phyloP scores from a whole-genome alignment of 1,140 invertebrate species.

The Rhysida immarginata region DNA sequence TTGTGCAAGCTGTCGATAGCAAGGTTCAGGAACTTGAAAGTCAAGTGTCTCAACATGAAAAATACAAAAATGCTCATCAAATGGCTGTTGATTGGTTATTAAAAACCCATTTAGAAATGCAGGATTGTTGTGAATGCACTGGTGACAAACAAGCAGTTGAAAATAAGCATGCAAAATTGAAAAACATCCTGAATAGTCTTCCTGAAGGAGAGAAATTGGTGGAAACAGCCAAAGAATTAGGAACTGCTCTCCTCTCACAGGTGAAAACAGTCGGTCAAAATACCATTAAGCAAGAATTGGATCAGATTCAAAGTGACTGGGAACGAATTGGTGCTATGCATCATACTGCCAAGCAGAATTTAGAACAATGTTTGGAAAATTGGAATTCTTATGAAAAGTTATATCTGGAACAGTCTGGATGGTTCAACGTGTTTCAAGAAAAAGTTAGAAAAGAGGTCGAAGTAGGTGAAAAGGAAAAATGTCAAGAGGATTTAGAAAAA shows the following conservation, averaged over 20 bases:
- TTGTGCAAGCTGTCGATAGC: conserved; percentile 34
- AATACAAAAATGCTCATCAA: conserved; percentile 63
- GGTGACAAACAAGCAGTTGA: conserved; percentile 59
- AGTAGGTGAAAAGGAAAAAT: conserved; percentile 62
- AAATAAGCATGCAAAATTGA: conserved; percentile 53
- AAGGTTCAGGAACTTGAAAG: conserved; percentile 44
- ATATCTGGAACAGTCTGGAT: conserved; percentile 55
- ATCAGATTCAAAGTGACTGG: conserved; percentile 71
- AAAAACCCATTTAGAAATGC: conserved; percentile 60
- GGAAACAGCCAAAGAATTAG: conserved; percentile 54
- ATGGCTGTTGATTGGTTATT: conserved; percentile 77
- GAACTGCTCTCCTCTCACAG: conserved; percentile 58
- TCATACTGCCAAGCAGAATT: conserved; percentile 54
- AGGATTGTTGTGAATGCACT: conserved; percentile 53
- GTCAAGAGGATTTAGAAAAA: conserved; percentile 55
- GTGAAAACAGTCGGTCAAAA: conserved; percentile 75
- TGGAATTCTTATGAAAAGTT: conserved; percentile 73
- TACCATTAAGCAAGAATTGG: conserved; percentile 62
- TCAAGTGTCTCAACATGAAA: conserved; percentile 72
- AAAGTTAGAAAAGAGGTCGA: conserved; percentile 19
- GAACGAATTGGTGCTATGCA: conserved; percentile 65
- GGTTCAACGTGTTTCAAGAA: conserved; percentile 43
- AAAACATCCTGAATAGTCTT: conserved; percentile 46
- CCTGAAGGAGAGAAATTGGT: conserved; percentile 54
- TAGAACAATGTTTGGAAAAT: conserved; percentile 61